These are phyloP conservation scores for Andrena marginata DNA, from an alignment of 2,888 invertebrate species.

Conservation along the genomic window DNA sequence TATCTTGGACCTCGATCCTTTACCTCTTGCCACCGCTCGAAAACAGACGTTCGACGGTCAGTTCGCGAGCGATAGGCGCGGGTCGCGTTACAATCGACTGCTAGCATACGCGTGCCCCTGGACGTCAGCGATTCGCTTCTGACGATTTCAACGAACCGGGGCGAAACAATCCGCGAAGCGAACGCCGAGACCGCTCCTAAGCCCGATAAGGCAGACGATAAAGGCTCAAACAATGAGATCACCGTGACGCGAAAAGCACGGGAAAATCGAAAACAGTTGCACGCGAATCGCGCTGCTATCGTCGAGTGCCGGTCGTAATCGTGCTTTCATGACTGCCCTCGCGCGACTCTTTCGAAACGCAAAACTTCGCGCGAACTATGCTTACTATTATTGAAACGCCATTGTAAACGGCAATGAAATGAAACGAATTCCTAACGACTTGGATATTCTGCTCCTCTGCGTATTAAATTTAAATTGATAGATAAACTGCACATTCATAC, in stretches of 20 bases:
- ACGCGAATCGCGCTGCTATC: background rate
- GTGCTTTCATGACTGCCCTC: background rate
- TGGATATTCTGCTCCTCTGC: too few relatives aligned
- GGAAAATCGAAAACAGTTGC: conserved; percentile 31
- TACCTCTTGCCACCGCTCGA: conserved; percentile 25
- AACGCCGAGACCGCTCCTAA: conserved; percentile 4
- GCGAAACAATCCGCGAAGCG: conserved; percentile 7
- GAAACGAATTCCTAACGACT: too few relatives aligned
- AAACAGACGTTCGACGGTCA: conserved; percentile 28
- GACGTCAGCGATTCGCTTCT: conserved; percentile 1
- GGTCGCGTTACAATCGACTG: conserved; percentile 43
- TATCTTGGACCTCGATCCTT: background rate
- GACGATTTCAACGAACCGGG: background rate
- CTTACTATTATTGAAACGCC: too few relatives aligned
- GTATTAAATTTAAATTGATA: too few relatives aligned
- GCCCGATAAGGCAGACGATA: conserved; percentile 38
- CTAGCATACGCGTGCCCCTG: conserved; percentile 25
- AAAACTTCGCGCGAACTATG: background rate
- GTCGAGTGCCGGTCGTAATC: background rate
- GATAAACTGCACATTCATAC: too few relatives aligned
- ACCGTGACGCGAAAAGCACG: conserved; percentile 9
- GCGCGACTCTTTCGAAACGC: background rate
- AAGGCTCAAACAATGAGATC: conserved; percentile 43
- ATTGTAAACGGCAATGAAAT: too few relatives aligned
- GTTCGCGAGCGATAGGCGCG: conserved; percentile 45